Evolutionary conservation across 92 coral and sea anemone species (phyloP).

Genomic region (Paragorgia papillata): DNA sequence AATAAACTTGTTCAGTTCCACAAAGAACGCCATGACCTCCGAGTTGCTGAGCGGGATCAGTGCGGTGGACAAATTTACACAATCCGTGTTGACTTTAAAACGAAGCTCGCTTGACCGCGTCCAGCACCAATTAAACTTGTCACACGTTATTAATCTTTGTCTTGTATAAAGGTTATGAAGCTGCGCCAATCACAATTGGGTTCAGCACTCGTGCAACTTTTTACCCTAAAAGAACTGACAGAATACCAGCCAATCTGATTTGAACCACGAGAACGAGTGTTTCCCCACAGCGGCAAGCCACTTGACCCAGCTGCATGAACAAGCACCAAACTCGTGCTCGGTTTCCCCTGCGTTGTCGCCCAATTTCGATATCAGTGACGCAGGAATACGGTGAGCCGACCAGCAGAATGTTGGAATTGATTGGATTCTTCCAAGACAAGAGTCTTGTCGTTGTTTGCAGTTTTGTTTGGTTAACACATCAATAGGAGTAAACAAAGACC

Average conservation of each 20-base stretch:
- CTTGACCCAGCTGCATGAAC: conserved; percentile 15
- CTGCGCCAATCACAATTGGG: conserved; percentile 36
- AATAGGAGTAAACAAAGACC: conserved; percentile 98
- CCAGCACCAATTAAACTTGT: conserved; percentile 94
- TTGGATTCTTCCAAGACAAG: conserved; percentile 22
- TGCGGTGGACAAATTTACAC: conserved; percentile 12
- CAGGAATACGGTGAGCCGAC: conserved; percentile 7
- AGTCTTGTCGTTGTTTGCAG: conserved; percentile 39
- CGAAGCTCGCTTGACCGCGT: conserved; percentile 44
- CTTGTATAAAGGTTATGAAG: conserved; percentile 27
- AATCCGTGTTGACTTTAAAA: conserved; percentile 35
- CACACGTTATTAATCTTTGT: conserved; percentile 93
- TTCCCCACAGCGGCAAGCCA: not conserved
- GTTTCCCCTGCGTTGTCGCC: too few relatives aligned
- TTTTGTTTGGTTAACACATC: conserved; percentile 89
- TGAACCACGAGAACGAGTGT: conserved; percentile 24
- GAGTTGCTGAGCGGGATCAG: not conserved
- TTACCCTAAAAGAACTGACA: conserved; percentile 13
- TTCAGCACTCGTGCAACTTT: conserved; percentile 13
- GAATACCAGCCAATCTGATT: conserved; percentile 34
- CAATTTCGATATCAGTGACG: not conserved
- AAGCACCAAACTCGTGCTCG: conserved; percentile 18
- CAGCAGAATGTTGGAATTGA: conserved; percentile 32
- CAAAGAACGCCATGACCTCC: conserved; percentile 55
- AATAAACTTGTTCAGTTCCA: conserved; percentile 71